These are phyloP conservation scores for Drosophila pallidifrons DNA, from an alignment of 1,140 invertebrate species.

Conservation along the genomic window DNA sequence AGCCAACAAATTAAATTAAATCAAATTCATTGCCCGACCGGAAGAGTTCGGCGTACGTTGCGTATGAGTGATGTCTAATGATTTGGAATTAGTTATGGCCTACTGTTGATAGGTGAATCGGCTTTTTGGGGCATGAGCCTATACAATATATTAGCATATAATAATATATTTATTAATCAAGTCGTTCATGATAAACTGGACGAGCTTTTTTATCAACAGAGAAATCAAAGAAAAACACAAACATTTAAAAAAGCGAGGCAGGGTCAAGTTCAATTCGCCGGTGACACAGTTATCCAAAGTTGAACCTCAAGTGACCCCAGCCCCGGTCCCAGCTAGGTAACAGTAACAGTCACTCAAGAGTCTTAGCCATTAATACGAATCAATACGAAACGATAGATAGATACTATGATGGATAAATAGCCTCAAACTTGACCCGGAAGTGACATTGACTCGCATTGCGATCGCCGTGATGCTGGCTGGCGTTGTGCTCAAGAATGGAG, in stretches of 20 bases:
- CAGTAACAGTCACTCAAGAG: slow-evolving; percentile 18
- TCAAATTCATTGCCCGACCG: slow-evolving; percentile 37
- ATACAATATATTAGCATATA: slow-evolving; percentile 7
- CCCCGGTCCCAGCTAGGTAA: slow-evolving; percentile 47
- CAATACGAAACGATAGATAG: slow-evolving; percentile 1
- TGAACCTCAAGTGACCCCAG: slow-evolving; percentile 67
- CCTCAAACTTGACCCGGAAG: slow-evolving; percentile 69
- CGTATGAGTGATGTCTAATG: slow-evolving; percentile 64
- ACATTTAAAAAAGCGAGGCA: slow-evolving; percentile 22
- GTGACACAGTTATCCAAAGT: slow-evolving; percentile 71
- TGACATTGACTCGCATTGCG: slow-evolving; percentile 43
- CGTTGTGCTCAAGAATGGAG: slow-evolving; percentile 58
- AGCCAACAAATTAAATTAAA: slow-evolving; percentile 35
- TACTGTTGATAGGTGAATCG: slow-evolving; percentile 5
- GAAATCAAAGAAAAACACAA: slow-evolving; percentile 7
- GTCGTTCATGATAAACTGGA: slow-evolving; percentile 28
- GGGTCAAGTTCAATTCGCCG: slow-evolving; percentile 80
- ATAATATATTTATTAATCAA: background rate
- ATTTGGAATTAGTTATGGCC: slow-evolving; percentile 36
- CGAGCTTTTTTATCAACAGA: slow-evolving; percentile 21
- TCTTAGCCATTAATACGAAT: slow-evolving; percentile 15
- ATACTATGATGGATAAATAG: slow-evolving; percentile 1
- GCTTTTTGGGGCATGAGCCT: background rate
- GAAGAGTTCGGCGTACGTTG: slow-evolving; percentile 49
- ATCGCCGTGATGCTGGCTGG: slow-evolving; percentile 8